Percentiles rank a stretch among this genome's conserved stretches.
Conservation (phyloP, 2,888 invertebrate genomes). For the Eupithecia abbreviata region DNA sequence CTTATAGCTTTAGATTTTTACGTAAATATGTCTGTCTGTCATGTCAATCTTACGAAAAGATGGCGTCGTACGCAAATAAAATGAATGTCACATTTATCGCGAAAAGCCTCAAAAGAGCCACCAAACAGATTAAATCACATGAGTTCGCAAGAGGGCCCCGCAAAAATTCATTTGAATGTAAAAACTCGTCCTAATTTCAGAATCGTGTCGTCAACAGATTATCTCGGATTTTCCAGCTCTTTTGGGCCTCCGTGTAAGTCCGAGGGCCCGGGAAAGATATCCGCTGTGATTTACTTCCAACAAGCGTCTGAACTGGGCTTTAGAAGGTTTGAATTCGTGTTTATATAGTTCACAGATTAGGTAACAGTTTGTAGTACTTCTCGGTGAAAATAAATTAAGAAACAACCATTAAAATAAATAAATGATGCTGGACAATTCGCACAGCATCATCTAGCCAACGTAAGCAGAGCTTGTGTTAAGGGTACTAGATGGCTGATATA, state of each 20-base stretch:
- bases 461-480: too few species aligned
- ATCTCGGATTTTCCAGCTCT: constrained; percentile 73
- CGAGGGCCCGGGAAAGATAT: constrained; percentile 23
- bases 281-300: constrained; percentile 16
- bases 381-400: not conserved
- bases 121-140: constrained; percentile 30
- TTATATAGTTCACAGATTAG: not conserved
- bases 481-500: too few species aligned
- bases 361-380: not conserved
- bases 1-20: too few species aligned
- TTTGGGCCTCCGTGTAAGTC: constrained; percentile 47
- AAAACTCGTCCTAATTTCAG: constrained; percentile 70
- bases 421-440: too few species aligned
- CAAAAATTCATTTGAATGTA: constrained; percentile 64
- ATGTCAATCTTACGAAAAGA: not conserved
- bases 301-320: constrained; percentile 10
- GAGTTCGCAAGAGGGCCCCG: constrained; percentile 40
- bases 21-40: too few species aligned
- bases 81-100: constrained; percentile 8
- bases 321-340: constrained; percentile 14
- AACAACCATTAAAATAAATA: not conserved
- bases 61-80: not conserved
- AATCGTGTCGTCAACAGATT: constrained; percentile 74
- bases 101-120: constrained; percentile 17
- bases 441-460: too few species aligned